These are phyloP conservation scores for Pandemis heparana DNA, from an alignment of 2,888 invertebrate genomes.

Conservation along the genomic window DNA sequence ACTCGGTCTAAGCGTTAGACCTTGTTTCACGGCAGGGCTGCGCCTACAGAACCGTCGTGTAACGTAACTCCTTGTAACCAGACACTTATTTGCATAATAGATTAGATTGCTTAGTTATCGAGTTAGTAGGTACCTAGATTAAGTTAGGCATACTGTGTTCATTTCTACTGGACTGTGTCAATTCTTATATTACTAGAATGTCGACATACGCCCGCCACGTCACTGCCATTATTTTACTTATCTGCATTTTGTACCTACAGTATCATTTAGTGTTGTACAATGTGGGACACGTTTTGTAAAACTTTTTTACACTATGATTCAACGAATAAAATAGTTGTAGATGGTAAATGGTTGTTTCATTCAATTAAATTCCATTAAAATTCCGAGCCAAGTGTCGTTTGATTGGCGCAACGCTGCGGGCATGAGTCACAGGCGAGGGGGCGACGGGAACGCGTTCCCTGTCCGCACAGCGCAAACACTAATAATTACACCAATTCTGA, in stretches of 20 bases:
- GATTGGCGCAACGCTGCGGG: slow-evolving; percentile 63
- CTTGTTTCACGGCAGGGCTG: slow-evolving; percentile 78
- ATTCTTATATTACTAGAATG: slow-evolving; percentile 88
- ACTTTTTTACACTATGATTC: slow-evolving; percentile 70
- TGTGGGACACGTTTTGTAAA: slow-evolving; percentile 73
- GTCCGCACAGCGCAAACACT: not conserved
- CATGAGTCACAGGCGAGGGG: slow-evolving; percentile 50
- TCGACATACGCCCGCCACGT: slow-evolving; percentile 85
- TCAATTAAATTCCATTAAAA: slow-evolving; percentile 81
- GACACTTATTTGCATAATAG: slow-evolving; percentile 74
- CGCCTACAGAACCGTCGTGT: slow-evolving; percentile 48
- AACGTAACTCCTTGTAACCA: slow-evolving; percentile 61
- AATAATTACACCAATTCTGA: not conserved
- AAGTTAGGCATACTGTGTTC: slow-evolving; percentile 74
- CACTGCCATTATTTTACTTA: slow-evolving; percentile 73
- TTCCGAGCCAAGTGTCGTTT: slow-evolving; percentile 75
- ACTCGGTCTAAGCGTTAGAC: slow-evolving; percentile 80
- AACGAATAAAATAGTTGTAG: slow-evolving; percentile 82
- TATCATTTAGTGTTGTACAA: slow-evolving; percentile 52
- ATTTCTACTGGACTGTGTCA: slow-evolving; percentile 87
- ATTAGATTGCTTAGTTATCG: slow-evolving; percentile 70
- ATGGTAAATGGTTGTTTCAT: slow-evolving; percentile 78
- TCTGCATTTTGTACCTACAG: slow-evolving; percentile 60
- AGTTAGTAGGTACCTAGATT: slow-evolving; percentile 51
- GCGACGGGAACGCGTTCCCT: slow-evolving; percentile 51